A percentile compares a stretch with the other conserved stretches of the same genome.
Evolutionary conservation across 2,888 invertebrate genomes (phyloP).

Genomic region (Acleris sparsana): DNA sequence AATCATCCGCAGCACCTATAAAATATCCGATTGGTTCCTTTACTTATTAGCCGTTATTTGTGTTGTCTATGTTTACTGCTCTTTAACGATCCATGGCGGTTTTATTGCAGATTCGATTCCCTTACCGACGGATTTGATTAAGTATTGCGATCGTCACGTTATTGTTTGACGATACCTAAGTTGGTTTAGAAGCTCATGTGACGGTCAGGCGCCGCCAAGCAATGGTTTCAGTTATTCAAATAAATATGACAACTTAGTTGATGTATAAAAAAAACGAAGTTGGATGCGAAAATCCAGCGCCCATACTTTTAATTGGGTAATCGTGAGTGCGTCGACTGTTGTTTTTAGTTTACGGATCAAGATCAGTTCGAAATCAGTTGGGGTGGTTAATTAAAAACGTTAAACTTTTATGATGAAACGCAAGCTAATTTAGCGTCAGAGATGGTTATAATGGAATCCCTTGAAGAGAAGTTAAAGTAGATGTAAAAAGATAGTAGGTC

Average conservation of each 20-base stretch:
- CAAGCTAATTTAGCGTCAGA: constrained; percentile 9
- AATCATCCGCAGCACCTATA: constrained; percentile 62
- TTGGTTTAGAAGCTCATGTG: constrained; percentile 46
- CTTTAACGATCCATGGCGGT: constrained; percentile 74
- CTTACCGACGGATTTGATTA: constrained; percentile 78
- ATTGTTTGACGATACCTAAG: constrained; percentile 60
- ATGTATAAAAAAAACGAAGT: no score
- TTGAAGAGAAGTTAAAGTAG: no score
- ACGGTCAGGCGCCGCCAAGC: background rate
- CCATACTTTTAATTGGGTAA: no score
- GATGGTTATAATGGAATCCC: background rate
- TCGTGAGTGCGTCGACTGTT: no score
- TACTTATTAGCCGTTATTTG: constrained; percentile 79
- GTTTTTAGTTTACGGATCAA: no score
- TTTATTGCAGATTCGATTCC: constrained; percentile 78
- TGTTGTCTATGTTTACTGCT: constrained; percentile 79
- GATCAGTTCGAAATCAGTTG: no score
- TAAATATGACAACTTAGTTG: background rate
- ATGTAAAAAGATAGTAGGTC: no score
- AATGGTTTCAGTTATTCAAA: background rate
- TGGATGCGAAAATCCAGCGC: no score
- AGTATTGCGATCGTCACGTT: constrained; percentile 67
- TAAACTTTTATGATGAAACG: background rate
- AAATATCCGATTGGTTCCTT: constrained; percentile 64
- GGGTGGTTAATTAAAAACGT: no score